Evolutionary conservation across 2,888 invertebrate species (phyloP), one percentile per base, ranked within the genome.

Genomic region (Himalopsyche kuldschensis): DNA sequence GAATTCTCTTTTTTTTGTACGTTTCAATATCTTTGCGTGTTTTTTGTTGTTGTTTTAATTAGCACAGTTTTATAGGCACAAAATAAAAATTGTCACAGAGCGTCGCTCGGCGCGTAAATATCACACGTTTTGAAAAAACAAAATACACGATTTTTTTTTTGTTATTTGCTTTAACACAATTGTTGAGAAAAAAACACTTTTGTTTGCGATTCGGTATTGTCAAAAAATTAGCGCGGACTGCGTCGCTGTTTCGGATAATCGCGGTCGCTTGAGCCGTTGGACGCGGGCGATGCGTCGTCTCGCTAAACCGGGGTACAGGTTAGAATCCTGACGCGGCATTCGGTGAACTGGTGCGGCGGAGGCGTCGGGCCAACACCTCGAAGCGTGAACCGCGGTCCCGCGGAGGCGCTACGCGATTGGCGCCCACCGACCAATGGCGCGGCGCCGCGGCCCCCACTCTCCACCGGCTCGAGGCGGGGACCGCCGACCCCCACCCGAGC

Each of bases 391-490:
- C 87, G 88, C 89, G 90, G 90, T 90, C 90, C 90, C 87, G 82
- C 78, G 78, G 46, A 84, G 89, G 89, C 91, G 89, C 91, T 91
- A 85, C 90, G 90, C 91, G 90, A 91, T 91, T 90, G 90, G 90
- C 90, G 91, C 90, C 90, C 90, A 89, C 89, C 90, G 90, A 90
- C 91, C 86, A 87, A 87, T 86, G 90, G 90, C 90, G 90, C 91
- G 92, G 92, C 89, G 89, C 89, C 89, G 89, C 88, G 88, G 88
- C 88, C 89, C 89, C 89, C 89, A 89, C 89, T 89, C 89, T 89
- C 88, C 89, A 88, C 88, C 87, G 88, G 89, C 89, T 89, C 89
- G 90, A 89, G 89, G 88, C 87, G 87, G 87, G 88, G 88, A 89
- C 89, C 90, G 89, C 89, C 91, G 91, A 90, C 90, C 88, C 88